Evolutionary conservation across 2,113 vertebrate species (phyloP).

Genomic region (Zeus faber): DNA sequence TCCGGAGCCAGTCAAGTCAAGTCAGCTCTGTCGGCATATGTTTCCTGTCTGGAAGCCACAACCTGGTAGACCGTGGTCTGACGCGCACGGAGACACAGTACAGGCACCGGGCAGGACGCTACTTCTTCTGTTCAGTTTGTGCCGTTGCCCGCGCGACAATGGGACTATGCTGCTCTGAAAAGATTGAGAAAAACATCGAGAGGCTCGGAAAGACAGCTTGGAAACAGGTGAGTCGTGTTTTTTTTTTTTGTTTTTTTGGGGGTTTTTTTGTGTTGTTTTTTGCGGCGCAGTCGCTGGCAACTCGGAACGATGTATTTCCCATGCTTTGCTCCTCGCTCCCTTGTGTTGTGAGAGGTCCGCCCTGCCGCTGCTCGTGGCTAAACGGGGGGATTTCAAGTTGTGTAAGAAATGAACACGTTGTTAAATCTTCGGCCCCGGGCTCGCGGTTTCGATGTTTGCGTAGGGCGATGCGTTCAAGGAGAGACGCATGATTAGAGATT

Average conservation of each 20-base stretch:
- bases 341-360: too few relatives aligned
- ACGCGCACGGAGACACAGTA: constrained; percentile 1
- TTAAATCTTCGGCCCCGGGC: too few relatives aligned
- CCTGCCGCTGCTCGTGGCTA: too few relatives aligned
- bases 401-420: too few relatives aligned
- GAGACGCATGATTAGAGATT: too few relatives aligned
- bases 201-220: constrained; percentile 56
- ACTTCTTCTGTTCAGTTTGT: constrained; percentile 30
- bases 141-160: constrained; percentile 56
- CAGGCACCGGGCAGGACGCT: constrained; percentile 1
- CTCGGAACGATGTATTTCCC: too few relatives aligned
- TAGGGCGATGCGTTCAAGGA: too few relatives aligned
- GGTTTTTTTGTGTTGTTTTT: not conserved
- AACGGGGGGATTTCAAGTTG: too few relatives aligned
- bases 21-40: constrained; percentile 55
- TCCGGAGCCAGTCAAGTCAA: constrained; percentile 44
- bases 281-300: too few relatives aligned
- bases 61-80: constrained; percentile 36
- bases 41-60: constrained; percentile 68
- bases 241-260: not conserved
- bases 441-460: too few relatives aligned
- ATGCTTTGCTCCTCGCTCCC: too few relatives aligned
- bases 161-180: constrained; percentile 76
- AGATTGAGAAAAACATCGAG: constrained; percentile 57
- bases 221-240: constrained; percentile 65